phyloP scores from a whole-genome alignment of 2,113 vertebrate species.

The Bufo gargarizans region DNA sequence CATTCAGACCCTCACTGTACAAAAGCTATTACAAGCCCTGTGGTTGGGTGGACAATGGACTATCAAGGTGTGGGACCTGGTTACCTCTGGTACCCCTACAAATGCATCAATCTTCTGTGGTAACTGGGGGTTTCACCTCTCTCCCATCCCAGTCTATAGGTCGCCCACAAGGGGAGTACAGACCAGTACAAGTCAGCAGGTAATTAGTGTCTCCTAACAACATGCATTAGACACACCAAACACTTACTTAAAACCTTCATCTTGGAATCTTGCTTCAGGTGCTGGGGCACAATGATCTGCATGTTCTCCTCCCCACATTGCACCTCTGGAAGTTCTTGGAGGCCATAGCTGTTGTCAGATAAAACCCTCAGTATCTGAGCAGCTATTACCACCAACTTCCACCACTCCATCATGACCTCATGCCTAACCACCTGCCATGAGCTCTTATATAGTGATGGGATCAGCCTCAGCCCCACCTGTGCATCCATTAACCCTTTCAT shows the following conservation, averaged over 20 bases:
- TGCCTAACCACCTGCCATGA: background rate
- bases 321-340: background rate
- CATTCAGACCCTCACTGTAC: too few species aligned
- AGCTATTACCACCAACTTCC: background rate
- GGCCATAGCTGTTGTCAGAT: background rate
- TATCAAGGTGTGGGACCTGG: too few species aligned
- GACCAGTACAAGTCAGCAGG: background rate
- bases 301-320: constrained; percentile 16
- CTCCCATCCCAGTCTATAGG: too few species aligned
- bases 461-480: background rate
- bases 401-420: background rate
- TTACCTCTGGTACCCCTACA: too few species aligned
- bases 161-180: too few species aligned
- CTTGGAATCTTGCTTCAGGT: background rate
- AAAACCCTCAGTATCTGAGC: background rate
- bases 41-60: too few species aligned
- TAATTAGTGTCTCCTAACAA: background rate
- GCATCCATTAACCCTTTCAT: background rate
- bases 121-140: too few species aligned
- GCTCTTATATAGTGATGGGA: background rate
- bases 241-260: background rate
- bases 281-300: background rate
- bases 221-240: background rate
- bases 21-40: too few species aligned
- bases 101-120: too few species aligned